These are phyloP conservation scores for Megalopta genalis DNA, from an alignment of 1,140 invertebrate genomes.

Conservation along the genomic window DNA sequence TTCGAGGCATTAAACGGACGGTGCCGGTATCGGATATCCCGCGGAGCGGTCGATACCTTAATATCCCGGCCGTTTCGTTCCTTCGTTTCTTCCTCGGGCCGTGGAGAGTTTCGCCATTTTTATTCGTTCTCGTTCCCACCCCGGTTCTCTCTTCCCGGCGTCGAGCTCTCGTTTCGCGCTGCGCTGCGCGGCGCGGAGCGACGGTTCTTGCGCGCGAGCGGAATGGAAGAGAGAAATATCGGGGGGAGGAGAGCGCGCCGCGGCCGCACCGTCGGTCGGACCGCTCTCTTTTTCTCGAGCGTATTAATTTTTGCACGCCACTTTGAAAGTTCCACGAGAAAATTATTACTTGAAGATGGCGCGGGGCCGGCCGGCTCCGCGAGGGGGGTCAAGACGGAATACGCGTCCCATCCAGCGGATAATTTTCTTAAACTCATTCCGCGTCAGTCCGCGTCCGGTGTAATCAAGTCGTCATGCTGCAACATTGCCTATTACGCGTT, in stretches of 20 bases:
- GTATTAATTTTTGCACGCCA: conserved; percentile 50
- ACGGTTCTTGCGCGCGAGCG: too few relatives aligned
- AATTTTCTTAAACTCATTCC: conserved; percentile 49
- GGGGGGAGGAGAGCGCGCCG: not conserved
- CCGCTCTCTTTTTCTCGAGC: conserved; percentile 7
- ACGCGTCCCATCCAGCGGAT: conserved; percentile 28
- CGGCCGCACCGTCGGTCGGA: not conserved
- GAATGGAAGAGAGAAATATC: too few relatives aligned
- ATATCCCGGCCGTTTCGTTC: conserved; percentile 24
- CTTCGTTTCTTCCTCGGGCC: conserved; percentile 18
- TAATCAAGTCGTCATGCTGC: conserved; percentile 53
- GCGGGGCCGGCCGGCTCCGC: not conserved
- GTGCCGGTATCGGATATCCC: conserved; percentile 21
- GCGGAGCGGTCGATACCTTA: conserved; percentile 23
- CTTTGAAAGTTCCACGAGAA: conserved; percentile 37
- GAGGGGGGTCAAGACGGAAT: not conserved
- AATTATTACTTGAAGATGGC: conserved; percentile 36
- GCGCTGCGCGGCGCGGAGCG: too few relatives aligned
- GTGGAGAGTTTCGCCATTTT: not conserved
- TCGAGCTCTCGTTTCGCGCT: not conserved
- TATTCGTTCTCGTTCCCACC: not conserved
- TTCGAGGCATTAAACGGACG: conserved; percentile 27
- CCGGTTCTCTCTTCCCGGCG: too few relatives aligned
- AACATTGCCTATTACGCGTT: conserved; percentile 43
- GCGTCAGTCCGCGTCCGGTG: conserved; percentile 41